Base-by-base conservation (phyloP, 1,140 invertebrate genomes). In the Brachionus rotundiformis region DNA sequence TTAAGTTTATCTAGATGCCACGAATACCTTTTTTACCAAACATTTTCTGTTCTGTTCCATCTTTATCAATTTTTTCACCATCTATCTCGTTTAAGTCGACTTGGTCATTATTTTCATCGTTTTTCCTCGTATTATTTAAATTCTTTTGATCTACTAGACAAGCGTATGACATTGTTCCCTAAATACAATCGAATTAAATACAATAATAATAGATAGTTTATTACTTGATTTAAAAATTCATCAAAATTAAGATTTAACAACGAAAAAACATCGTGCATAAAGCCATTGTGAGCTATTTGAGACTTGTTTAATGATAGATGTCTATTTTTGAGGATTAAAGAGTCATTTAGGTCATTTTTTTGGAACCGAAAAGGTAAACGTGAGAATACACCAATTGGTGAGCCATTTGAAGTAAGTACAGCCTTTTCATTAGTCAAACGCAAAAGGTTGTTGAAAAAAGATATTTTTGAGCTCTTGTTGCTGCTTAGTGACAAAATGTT, bases 151-250 rank as follows among this genome's bases (percentile, higher is more conserved):
- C 76, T 11, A 79, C 25, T 33, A 79, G 31, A 59, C 16, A 25
- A 16, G 13, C 47, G 31, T 79, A 79, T 1, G 76, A 79, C 59
- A 79, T 79, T 10, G 13, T 79, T n/a, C 76, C 76, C 76, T 79
- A 23, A 29, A 29, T n/a, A n/a, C n/a, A n/a, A n/a, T n/a, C n/a
- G n/a, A n/a, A n/a, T n/a, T n/a, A n/a, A n/a, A n/a, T n/a, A n/a
- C n/a, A n/a, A n/a, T n/a, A n/a, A n/a, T n/a, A n/a, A n/a, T n/a
- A 39, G 11, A 27, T 13, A 10, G 16, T 36, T 4, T 59, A 25
- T 19, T 59, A 79, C 76, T 33, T 47, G 33, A 63, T 59, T 79
- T 59, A 59, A 10, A 59, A 59, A 79, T 31, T 79, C 76, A 25
- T 79, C 76, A 54, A 79, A 54, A 41, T 79, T 39, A 16, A 79